Base-by-base conservation (phyloP, 2,888 invertebrate species). In the Dynastes tityus region DNA sequence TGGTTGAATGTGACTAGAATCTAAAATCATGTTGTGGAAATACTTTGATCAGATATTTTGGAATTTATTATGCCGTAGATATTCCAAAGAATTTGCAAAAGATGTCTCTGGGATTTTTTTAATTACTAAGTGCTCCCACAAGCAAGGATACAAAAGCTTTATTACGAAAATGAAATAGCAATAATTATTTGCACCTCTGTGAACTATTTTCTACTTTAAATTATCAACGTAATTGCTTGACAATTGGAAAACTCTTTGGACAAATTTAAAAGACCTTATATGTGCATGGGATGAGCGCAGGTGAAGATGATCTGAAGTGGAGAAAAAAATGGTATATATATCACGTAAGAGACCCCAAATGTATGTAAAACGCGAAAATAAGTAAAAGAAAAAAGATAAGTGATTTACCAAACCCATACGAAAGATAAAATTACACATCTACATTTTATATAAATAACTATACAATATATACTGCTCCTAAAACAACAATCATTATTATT, bases 371-470 rank as follows among this genome's bases (percentile, higher is more conserved):
- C 29, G 27, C 2, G 6, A 63, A 58, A 22, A 63, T 27, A 63
- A 63, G 6, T 13, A 13, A 13, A 32, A 29, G 32, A 29, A 63
- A 63, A 58, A 16, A 9, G 22, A 58, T 22, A 2, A 68, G 49
- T 49, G 51, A 51, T 29, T 49, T 51, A 68, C 68, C 68, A 68
- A 68, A 68, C 51, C 68, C 68, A 51, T 68, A 67, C 22, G 55
- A 58, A 22, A 58, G 63, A 68, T 68, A 68, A 68, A 68, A 68
- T 68, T 68, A 68, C 51, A 68, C 68, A 68, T 68, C 51, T 68
- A 68, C 51, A 22, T 51, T 68, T 68, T 68, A 68, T 51, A 68
- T 68, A 68, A 68, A 68, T 68, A 51, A 68, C 68, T 68, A 68
- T 68, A 51, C 53, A 68, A 65, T 40, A 45, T 65, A 51, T 68